Evolutionary conservation across 2,888 invertebrate genomes (phyloP).

Genomic region (Drosophila prostipennis): DNA sequence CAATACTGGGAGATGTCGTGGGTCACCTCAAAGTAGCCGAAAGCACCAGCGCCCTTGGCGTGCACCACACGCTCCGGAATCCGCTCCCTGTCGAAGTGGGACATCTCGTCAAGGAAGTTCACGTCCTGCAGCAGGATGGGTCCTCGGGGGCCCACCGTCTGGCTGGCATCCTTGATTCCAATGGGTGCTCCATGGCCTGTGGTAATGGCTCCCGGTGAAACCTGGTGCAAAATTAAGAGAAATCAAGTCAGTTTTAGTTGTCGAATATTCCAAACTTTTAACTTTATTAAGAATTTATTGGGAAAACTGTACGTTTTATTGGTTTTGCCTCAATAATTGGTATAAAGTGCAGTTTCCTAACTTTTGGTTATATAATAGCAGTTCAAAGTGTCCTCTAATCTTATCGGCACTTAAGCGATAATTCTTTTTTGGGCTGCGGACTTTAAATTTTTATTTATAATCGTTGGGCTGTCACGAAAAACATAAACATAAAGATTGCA

Average conservation of each 20-base stretch:
- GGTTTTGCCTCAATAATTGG: too few species aligned
- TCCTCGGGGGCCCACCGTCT: conserved; percentile 94
- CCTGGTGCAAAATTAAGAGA: conserved; percentile 48
- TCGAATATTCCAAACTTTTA: too few species aligned
- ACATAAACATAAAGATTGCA: conserved; percentile 53
- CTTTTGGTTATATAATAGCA: conserved; percentile 16
- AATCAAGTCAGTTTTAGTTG: neutral
- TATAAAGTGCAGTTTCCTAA: conserved; percentile 1
- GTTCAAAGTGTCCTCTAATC: conserved; percentile 50
- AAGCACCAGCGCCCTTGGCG: conserved; percentile 97
- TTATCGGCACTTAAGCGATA: conserved; percentile 41
- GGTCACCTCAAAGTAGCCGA: conserved; percentile 94
- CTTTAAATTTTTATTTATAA: conserved; percentile 28
- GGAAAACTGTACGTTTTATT: too few species aligned
- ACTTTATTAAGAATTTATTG: too few species aligned
- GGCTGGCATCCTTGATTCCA: conserved; percentile 86
- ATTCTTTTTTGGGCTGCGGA: conserved; percentile 17
- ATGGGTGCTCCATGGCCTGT: conserved; percentile 93
- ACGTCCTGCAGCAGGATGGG: conserved; percentile 95
- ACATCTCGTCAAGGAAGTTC: conserved; percentile 91
- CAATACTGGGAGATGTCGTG: conserved; percentile 92
- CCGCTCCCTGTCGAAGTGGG: conserved; percentile 95
- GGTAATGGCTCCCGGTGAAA: conserved; percentile 87
- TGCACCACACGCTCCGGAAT: conserved; percentile 98
- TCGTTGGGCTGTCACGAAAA: conserved; percentile 24